These are phyloP conservation scores for Sus cebifrons DNA, from an alignment of 2,797 vertebrate genomes.

Conservation along the genomic window DNA sequence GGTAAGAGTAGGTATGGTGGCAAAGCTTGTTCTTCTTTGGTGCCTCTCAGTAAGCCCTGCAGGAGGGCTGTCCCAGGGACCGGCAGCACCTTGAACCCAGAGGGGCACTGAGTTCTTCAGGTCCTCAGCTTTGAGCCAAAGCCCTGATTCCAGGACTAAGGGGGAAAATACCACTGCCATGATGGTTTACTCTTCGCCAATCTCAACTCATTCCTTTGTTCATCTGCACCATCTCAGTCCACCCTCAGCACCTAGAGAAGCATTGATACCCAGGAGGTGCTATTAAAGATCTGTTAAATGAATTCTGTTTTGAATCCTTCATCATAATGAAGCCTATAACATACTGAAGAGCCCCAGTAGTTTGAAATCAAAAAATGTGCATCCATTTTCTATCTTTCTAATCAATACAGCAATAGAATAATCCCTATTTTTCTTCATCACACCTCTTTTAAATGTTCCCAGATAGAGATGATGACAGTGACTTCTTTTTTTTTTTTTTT, in stretches of 20 bases:
- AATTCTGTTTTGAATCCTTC: neutral
- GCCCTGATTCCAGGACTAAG: neutral
- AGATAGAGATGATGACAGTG: neutral
- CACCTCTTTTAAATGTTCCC: neutral
- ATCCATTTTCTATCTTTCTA: neutral
- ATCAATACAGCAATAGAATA: neutral
- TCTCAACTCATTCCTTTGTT: neutral
- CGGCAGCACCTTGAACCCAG: neutral
- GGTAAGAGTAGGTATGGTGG: neutral
- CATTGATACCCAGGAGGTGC: neutral
- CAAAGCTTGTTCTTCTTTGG: neutral
- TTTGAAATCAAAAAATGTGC: slow-evolving; percentile 12
- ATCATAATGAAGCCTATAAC: neutral
- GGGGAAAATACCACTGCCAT: neutral
- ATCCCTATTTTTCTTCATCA: neutral
- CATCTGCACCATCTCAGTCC: neutral
- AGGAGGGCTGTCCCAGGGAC: neutral
- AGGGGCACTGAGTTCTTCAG: neutral
- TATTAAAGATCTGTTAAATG: neutral
- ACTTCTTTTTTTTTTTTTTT: neutral
- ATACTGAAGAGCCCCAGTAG: neutral
- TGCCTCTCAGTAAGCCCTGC: neutral
- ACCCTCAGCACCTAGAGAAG: neutral
- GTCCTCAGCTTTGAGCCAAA: neutral
- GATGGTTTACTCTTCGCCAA: neutral